A percentile compares a stretch with the other conserved stretches of the same genome.
These are phyloP conservation scores for Erithacus rubecula DNA, from an alignment of 2,797 vertebrate genomes.

Conservation along the genomic window DNA sequence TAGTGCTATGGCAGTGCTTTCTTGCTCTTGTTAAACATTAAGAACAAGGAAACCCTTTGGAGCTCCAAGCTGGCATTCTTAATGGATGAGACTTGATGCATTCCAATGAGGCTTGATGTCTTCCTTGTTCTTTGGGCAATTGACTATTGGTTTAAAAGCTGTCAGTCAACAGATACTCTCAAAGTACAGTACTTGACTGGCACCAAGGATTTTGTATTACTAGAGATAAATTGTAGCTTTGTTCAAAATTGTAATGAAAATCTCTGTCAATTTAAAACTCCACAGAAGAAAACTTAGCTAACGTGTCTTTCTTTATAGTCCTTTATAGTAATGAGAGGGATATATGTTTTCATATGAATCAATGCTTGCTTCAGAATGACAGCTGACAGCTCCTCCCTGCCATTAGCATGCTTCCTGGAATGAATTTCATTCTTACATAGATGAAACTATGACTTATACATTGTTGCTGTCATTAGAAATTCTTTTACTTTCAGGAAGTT, in stretches of 20 bases:
- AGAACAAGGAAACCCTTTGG: not conserved
- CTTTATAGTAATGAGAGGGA: not conserved
- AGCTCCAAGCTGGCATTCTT: conserved; percentile 22
- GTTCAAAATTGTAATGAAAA: not conserved
- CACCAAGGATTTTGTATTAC: not conserved
- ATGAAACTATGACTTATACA: not conserved
- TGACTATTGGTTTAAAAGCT: conserved; percentile 46
- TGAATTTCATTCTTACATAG: not conserved
- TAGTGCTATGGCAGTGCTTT: not conserved
- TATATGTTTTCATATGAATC: not conserved
- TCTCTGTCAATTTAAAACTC: not conserved
- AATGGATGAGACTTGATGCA: not conserved
- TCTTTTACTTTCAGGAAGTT: not conserved
- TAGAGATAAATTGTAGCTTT: conserved; percentile 19
- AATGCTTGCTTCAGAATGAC: not conserved
- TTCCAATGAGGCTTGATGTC: conserved; percentile 23
- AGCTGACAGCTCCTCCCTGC: rapidly evolving
- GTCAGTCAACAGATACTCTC: conserved; percentile 39
- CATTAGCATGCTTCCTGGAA: not conserved
- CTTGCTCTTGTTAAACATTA: conserved; percentile 46
- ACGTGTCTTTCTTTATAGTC: not conserved
- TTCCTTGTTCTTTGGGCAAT: conserved; percentile 40
- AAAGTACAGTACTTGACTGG: not conserved
- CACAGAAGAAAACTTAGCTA: not conserved
- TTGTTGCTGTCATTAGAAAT: not conserved